These are phyloP conservation scores for Apamea monoglypha DNA, from an alignment of 2,888 invertebrate genomes.

Conservation along the genomic window DNA sequence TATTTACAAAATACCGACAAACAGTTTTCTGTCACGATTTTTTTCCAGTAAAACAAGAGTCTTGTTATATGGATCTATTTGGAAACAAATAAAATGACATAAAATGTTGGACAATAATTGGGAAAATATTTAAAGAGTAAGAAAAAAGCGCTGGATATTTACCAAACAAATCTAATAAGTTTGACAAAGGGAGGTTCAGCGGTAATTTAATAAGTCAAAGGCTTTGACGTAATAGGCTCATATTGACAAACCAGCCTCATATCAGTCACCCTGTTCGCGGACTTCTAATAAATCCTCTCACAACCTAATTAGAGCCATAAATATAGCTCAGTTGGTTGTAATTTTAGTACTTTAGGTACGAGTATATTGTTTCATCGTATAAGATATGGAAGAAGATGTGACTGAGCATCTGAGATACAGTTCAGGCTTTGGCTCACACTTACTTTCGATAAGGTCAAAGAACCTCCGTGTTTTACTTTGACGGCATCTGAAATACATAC, in stretches of 20 bases:
- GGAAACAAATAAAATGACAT: background rate
- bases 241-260: conserved; percentile 22
- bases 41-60: background rate
- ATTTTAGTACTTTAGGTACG: conserved; percentile 35
- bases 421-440: background rate
- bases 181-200: background rate
- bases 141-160: background rate
- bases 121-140: background rate
- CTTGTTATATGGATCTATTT: background rate
- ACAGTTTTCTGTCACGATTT: background rate
- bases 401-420: background rate
- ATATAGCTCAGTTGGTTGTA: conserved; percentile 39
- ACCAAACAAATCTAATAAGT: background rate
- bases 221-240: conserved; percentile 8
- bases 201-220: conserved; percentile 17
- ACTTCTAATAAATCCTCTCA: conserved; percentile 50
- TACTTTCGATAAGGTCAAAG: background rate
- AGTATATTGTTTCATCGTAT: conserved; percentile 19
- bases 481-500: no score
- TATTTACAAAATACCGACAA: no score
- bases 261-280: conserved; percentile 14
- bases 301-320: conserved; percentile 54
- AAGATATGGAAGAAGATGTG: conserved; percentile 14
- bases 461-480: background rate
- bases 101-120: no score